phyloP scores from a whole-genome alignment of 2,888 invertebrate species.

The Cantharis lateralis region DNA sequence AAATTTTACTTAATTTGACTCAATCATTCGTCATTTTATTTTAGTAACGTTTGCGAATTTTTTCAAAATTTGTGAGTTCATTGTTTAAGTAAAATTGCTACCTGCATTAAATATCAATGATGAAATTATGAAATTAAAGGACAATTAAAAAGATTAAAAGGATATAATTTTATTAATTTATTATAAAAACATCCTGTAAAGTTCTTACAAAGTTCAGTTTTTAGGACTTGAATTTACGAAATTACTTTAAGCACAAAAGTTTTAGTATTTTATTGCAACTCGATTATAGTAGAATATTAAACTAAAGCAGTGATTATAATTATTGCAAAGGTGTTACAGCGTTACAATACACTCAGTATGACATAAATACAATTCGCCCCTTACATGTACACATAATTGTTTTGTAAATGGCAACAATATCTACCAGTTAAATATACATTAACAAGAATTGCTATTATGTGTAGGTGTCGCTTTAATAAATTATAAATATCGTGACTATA shows the following conservation, averaged over 20 bases:
- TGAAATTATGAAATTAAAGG: too few relatives aligned
- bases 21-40: too few relatives aligned
- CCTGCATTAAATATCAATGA: too few relatives aligned
- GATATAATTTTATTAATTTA: background rate
- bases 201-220: background rate
- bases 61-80: too few relatives aligned
- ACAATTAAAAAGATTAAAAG: too few relatives aligned
- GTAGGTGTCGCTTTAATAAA: background rate
- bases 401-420: conserved; percentile 9
- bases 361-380: conserved; percentile 1
- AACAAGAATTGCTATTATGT: background rate
- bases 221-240: background rate
- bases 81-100: too few relatives aligned
- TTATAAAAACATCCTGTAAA: background rate
- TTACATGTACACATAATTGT: conserved; percentile 5
- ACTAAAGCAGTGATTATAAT: background rate
- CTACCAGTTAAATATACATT: conserved; percentile 6
- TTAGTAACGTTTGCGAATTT: too few relatives aligned
- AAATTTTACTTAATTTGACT: too few relatives aligned
- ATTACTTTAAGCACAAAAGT: background rate
- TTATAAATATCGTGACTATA: background rate
- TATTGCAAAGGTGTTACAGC: background rate
- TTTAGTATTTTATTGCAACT: background rate
- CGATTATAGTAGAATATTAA: background rate
- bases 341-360: background rate